Evolutionary conservation across 1,140 invertebrate genomes (phyloP).

Genomic region (Drosophila subpulchrella): DNA sequence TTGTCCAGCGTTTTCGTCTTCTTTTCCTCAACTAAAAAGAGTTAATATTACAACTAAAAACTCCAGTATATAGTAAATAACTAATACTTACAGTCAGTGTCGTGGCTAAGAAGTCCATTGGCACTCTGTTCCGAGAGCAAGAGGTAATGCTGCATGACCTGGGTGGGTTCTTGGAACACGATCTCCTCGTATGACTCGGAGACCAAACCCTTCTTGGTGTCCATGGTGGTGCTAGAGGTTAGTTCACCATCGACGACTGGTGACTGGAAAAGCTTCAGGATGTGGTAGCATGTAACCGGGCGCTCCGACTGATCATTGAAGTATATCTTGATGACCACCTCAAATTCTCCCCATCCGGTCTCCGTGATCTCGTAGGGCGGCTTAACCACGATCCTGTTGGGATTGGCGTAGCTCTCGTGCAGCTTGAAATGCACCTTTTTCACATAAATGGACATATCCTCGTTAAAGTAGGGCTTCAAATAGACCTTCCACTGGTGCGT

Average conservation of each 20-base stretch:
- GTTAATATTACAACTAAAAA: conserved; percentile 1
- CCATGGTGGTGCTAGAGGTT: conserved; percentile 86
- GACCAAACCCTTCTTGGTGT: conserved; percentile 93
- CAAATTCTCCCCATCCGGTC: conserved; percentile 99
- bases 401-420: conserved; percentile 98
- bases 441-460: conserved; percentile 97
- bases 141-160: conserved; percentile 95
- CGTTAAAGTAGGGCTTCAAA: conserved; percentile 96
- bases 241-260: conserved; percentile 86
- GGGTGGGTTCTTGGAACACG: conserved; percentile 98
- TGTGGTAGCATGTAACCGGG: conserved; percentile 97
- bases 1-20: conserved; percentile 92
- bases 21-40: conserved; percentile 95
- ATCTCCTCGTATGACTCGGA: conserved; percentile 99
- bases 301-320: conserved; percentile 98
- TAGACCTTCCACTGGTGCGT: conserved; percentile 99
- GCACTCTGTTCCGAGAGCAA: conserved; percentile 87
- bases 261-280: conserved; percentile 97
- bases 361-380: conserved; percentile 99
- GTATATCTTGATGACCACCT: conserved; percentile 99
- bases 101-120: conserved; percentile 86
- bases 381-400: conserved; percentile 95
- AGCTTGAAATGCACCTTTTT: conserved; percentile 99
- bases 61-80: neutral
- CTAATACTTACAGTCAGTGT: conserved; percentile 93